These are phyloP conservation scores for Collichthys lucidus DNA, from an alignment of 2,113 vertebrate species.

Conservation along the genomic window DNA sequence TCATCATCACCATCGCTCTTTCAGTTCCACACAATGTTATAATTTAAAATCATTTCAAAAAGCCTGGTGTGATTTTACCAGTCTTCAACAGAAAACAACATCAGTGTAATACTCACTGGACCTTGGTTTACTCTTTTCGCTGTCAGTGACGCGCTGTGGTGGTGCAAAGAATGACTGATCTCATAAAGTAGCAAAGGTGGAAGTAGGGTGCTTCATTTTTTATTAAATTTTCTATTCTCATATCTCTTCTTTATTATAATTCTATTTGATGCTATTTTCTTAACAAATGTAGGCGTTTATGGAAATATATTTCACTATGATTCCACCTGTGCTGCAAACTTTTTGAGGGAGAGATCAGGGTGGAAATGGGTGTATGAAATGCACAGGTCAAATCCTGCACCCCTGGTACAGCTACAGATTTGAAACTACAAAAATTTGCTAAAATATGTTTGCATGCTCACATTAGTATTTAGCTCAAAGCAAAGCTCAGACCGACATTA, in stretches of 20 bases:
- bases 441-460: too few species aligned
- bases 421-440: too few species aligned
- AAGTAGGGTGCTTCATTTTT: background rate
- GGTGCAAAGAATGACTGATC: background rate
- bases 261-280: too few species aligned
- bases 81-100: slow-evolving; percentile 2
- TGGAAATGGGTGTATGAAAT: background rate
- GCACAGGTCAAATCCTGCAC: background rate
- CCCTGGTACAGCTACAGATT: too few species aligned
- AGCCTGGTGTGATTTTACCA: background rate
- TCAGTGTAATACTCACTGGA: background rate
- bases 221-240: too few species aligned
- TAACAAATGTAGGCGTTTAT: too few species aligned
- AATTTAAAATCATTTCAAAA: slow-evolving; percentile 12
- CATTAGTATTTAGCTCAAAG: too few species aligned
- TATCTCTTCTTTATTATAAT: too few species aligned
- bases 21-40: background rate
- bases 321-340: background rate
- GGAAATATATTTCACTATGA: too few species aligned
- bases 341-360: background rate
- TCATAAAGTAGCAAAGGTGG: background rate
- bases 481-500: too few species aligned
- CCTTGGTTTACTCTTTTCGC: background rate
- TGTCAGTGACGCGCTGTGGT: background rate
- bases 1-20: slow-evolving; percentile 21